phyloP scores from a whole-genome alignment of 2,888 invertebrate species.

The Diadromus collaris region DNA sequence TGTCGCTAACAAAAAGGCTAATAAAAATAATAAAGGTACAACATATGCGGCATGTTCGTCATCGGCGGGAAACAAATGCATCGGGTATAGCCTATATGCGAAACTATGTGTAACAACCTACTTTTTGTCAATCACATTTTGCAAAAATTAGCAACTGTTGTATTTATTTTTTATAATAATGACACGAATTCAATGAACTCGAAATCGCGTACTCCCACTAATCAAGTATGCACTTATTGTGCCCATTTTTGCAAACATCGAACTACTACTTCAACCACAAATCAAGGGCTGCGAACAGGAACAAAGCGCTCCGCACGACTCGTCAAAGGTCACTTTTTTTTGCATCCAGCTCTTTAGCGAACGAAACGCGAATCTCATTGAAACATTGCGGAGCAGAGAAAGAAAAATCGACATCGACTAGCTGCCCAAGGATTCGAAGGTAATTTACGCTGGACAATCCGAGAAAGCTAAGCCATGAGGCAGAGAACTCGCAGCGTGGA shows the following conservation, averaged over 20 bases:
- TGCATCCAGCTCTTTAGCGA: not conserved
- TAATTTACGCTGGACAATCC: constrained; percentile 48
- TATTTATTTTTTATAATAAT: too few species aligned
- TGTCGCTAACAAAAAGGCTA: too few species aligned
- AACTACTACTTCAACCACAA: not conserved
- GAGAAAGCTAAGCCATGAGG: constrained; percentile 32
- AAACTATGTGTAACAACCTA: too few species aligned
- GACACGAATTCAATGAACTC: constrained; percentile 68
- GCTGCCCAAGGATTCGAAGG: constrained; percentile 44
- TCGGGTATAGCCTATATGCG: too few species aligned
- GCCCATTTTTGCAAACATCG: too few species aligned
- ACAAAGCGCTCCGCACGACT: too few species aligned
- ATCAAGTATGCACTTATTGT: too few species aligned
- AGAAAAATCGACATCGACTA: constrained; percentile 28
- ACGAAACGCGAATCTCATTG: constrained; percentile 25
- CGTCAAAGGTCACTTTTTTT: not conserved
- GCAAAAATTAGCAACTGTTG: too few species aligned
- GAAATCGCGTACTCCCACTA: constrained; percentile 66
- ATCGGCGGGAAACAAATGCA: too few species aligned
- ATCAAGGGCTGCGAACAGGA: not conserved
- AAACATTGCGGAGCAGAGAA: not conserved
- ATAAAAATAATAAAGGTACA: too few species aligned
- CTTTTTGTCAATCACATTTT: too few species aligned
- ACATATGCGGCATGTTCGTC: too few species aligned
- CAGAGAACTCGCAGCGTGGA: constrained; percentile 26